A percentile compares a stretch with the other conserved stretches of the same genome.
phyloP scores from a whole-genome alignment of 2,113 vertebrate species.

The Clupea harengus region DNA sequence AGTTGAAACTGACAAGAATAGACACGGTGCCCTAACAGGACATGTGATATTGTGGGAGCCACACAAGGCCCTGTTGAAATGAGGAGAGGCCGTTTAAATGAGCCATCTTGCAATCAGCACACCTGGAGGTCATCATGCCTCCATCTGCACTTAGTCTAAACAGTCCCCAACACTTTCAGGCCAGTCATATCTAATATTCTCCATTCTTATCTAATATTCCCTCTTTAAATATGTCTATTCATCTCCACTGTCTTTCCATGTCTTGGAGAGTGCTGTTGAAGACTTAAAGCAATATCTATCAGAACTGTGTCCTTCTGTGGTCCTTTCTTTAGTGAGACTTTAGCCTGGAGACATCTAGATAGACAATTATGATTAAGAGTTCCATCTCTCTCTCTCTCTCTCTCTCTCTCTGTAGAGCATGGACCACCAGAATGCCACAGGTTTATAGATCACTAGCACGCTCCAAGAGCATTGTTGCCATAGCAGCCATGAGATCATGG shows the following conservation, averaged over 20 bases:
- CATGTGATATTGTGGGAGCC: neutral
- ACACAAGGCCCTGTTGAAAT: neutral
- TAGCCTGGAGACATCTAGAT: too few species aligned
- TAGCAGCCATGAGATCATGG: neutral
- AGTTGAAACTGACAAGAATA: neutral
- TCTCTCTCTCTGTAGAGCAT: neutral
- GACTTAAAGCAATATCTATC: too few species aligned
- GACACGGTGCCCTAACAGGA: neutral
- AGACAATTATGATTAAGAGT: too few species aligned
- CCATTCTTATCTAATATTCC: neutral
- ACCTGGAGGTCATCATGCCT: neutral
- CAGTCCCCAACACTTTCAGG: too few species aligned
- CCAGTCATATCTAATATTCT: neutral
- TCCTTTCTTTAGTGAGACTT: too few species aligned
- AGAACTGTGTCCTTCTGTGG: too few species aligned
- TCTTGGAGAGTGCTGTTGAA: too few species aligned
- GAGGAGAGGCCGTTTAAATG: neutral
- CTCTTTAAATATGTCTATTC: too few species aligned
- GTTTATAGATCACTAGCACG: neutral
- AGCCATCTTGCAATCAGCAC: neutral
- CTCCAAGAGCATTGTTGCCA: neutral
- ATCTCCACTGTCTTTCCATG: too few species aligned
- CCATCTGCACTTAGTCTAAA: neutral
- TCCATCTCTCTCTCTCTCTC: neutral
- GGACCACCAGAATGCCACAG: neutral